phyloP scores from a whole-genome alignment of 2,888 invertebrate genomes.

The Apamea monoglypha region DNA sequence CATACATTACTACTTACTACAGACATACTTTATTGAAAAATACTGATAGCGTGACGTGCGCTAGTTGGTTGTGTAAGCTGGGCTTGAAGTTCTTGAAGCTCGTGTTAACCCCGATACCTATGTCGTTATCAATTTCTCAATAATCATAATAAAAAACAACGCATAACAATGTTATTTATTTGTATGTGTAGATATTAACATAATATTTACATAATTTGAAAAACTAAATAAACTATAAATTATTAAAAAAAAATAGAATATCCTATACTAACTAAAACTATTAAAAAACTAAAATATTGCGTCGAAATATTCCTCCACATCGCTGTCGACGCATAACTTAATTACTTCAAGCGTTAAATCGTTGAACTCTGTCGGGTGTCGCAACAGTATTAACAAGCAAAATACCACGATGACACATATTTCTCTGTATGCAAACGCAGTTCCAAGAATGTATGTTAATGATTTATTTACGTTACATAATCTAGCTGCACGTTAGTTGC shows the following conservation, averaged over 20 bases:
- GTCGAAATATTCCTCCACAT: too few species aligned
- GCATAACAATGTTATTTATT: background rate
- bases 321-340: background rate
- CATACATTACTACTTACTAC: background rate
- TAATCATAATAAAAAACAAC: conserved; percentile 8
- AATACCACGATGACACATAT: conserved; percentile 33
- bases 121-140: conserved; percentile 2
- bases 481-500: conserved; percentile 18
- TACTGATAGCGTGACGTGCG: background rate
- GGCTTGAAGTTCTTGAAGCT: background rate
- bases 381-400: conserved; percentile 10
- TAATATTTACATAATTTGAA: too few species aligned
- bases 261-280: too few species aligned
- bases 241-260: too few species aligned
- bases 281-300: too few species aligned
- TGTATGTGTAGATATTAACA: too few species aligned
- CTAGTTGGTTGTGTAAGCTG: background rate
- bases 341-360: conserved; percentile 24
- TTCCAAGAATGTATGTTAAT: conserved; percentile 23
- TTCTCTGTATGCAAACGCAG: conserved; percentile 24
- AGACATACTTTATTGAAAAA: background rate
- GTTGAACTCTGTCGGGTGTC: conserved; percentile 6
- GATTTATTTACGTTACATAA: conserved; percentile 39
- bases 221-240: too few species aligned
- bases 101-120: conserved; percentile 5